A percentile compares a stretch with the other conserved stretches of the same genome.
phyloP scores from a whole-genome alignment of 2,888 invertebrate genomes.

The Elegia similella region DNA sequence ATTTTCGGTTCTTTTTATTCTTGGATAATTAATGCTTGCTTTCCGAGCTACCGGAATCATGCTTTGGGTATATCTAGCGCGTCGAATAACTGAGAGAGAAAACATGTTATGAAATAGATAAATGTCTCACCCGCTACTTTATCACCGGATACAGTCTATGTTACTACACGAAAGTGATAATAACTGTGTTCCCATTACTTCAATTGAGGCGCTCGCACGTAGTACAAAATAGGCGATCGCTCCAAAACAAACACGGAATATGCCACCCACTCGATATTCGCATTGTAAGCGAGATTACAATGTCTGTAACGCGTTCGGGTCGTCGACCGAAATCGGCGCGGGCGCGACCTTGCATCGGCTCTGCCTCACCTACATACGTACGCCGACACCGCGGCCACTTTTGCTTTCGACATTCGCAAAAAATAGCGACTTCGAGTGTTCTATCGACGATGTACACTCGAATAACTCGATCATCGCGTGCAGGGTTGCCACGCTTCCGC shows the following conservation, averaged over 20 bases:
- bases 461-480: slow-evolving; percentile 13
- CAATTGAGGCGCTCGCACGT: slow-evolving; percentile 11
- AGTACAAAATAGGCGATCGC: slow-evolving; percentile 19
- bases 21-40: background rate
- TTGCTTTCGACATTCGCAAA: slow-evolving; percentile 79
- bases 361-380: slow-evolving; percentile 78
- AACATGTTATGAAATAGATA: background rate
- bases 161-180: background rate
- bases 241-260: slow-evolving; percentile 25
- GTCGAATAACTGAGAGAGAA: background rate
- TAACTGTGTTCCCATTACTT: background rate
- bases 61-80: too few relatives aligned
- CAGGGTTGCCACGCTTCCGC: slow-evolving; percentile 11
- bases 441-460: slow-evolving; percentile 27
- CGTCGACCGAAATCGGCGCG: slow-evolving; percentile 78
- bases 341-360: slow-evolving; percentile 76
- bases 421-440: slow-evolving; percentile 44
- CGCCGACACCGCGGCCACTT: slow-evolving; percentile 73
- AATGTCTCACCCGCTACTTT: background rate
- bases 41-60: background rate
- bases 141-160: background rate
- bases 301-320: slow-evolving; percentile 55
- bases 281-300: slow-evolving; percentile 43
- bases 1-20: background rate
- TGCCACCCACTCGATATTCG: slow-evolving; percentile 32